phyloP scores from a whole-genome alignment of 2,113 vertebrate genomes.

The Antennarius striatus region DNA sequence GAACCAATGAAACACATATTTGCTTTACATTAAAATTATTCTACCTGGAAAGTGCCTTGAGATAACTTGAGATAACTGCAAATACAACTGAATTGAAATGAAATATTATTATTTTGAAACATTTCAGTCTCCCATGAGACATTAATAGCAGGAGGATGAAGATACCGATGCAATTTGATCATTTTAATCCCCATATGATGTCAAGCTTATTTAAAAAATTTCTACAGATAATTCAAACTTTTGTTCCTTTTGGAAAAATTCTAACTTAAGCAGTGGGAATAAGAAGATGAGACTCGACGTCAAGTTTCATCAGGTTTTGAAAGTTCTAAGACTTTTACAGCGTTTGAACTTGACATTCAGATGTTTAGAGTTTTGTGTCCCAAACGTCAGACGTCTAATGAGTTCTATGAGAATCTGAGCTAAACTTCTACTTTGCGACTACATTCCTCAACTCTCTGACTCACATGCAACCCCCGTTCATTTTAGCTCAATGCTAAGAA shows the following conservation, averaged over 20 bases:
- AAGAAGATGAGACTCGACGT: background rate
- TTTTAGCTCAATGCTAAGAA: slow-evolving; percentile 30
- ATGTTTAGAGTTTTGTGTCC: background rate
- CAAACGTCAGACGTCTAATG: background rate
- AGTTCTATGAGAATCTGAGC: background rate
- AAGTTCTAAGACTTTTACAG: slow-evolving; percentile 2
- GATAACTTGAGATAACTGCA: too few species aligned
- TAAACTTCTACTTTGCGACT: background rate
- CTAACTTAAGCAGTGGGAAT: background rate
- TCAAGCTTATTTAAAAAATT: background rate
- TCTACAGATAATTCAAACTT: background rate
- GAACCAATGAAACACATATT: too few species aligned
- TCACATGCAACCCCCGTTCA: background rate
- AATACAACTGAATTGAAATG: too few species aligned
- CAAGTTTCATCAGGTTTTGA: background rate
- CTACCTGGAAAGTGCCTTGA: too few species aligned
- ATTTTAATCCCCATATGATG: background rate
- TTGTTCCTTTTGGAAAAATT: background rate
- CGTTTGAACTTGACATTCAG: slow-evolving; percentile 18
- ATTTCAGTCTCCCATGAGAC: background rate
- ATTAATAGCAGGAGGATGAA: background rate
- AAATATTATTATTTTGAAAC: background rate
- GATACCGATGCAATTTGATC: too few species aligned
- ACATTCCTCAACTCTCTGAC: background rate
- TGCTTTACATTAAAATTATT: too few species aligned